Evolutionary conservation across 2,113 vertebrate species (phyloP), one percentile per base, ranked within the genome.

Genomic region (Melierax canorus): DNA sequence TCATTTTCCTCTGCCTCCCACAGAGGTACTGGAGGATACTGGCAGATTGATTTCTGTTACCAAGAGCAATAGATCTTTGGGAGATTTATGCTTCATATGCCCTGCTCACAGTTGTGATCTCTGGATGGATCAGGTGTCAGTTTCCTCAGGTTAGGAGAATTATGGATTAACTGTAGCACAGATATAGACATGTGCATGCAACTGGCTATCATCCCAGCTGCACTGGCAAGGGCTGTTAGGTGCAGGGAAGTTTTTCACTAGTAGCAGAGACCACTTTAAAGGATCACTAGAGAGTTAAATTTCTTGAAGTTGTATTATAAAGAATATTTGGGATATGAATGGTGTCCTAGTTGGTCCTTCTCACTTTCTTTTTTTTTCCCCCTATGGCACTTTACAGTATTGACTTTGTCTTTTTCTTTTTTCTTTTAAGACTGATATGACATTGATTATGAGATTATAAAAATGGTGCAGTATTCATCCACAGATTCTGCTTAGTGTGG

Each of bases 201-300:
- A n/a, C 36, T 30, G 15, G 6, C 10, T 51, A 6, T 30, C 17
- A 34, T 36, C 14, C 36, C 38, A 62, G 10, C 11, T 0, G 0
- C 22, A 41, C 30, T 32, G 27, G 7, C 20, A 73, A 68, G 9
- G 9, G 17, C 20, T 94, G 10, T 39, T 30, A 30, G 14, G 18
- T 29, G 18, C 34, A 80, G 11, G 9, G 20, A 63, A 51, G 4
- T 38, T 91, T 74, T 86, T 3, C 15, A 18, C 7, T 23, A 66
- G 23, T 6, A 78, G 29, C 26, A 68, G 10, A 75, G 23, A 62
- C 29, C 4, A 38, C 27, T 91, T 56, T 38, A 36, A 82, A 74
- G 45, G 24, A 88, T 60, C 16, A 46, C 26, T n/a, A 34, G 26
- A n/a, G 13, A 50, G 20, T 74, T 38, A 56, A 73, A 56, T 27